Percentiles rank a stretch among this genome's conserved stretches.
These are phyloP conservation scores for Nasonia longicornis DNA, from an alignment of 1,140 invertebrate species.

Conservation along the genomic window DNA sequence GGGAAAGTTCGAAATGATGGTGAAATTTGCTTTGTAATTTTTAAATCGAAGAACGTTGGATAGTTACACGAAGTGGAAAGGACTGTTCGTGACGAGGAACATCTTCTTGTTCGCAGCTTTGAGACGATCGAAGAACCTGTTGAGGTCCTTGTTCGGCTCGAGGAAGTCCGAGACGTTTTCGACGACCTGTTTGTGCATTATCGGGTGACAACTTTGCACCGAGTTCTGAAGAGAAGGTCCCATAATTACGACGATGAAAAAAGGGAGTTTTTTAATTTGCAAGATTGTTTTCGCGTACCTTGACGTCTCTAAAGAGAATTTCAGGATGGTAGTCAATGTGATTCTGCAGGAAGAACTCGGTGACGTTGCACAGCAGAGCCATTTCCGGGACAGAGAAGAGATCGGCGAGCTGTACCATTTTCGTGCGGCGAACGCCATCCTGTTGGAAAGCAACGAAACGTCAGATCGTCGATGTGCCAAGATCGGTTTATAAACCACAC, in stretches of 20 bases:
- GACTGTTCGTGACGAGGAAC: slow-evolving; percentile 97
- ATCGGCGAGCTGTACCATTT: slow-evolving; percentile 96
- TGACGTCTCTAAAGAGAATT: slow-evolving; percentile 94
- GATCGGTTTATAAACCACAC: background rate
- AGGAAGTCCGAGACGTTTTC: slow-evolving; percentile 85
- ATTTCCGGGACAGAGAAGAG: slow-evolving; percentile 98
- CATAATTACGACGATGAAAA: background rate
- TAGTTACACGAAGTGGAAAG: slow-evolving; percentile 96
- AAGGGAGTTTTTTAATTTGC: background rate
- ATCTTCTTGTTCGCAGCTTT: slow-evolving; percentile 85
- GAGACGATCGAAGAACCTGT: slow-evolving; percentile 83
- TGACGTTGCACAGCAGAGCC: slow-evolving; percentile 91
- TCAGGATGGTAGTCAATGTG: slow-evolving; percentile 95
- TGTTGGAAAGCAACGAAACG: slow-evolving; percentile 33
- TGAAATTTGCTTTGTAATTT: background rate
- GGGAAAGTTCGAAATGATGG: background rate
- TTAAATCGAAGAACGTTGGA: background rate
- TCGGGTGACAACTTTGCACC: slow-evolving; percentile 88
- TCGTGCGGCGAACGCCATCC: slow-evolving; percentile 68
- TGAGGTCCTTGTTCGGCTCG: slow-evolving; percentile 81
- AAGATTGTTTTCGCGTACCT: slow-evolving; percentile 72
- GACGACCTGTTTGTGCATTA: slow-evolving; percentile 90
- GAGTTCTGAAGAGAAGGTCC: slow-evolving; percentile 75
- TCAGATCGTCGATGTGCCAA: background rate
- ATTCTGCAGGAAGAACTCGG: slow-evolving; percentile 91